A percentile compares a stretch with the other conserved stretches of the same genome.
Conservation (phyloP, 1,140 invertebrate genomes). For the Drosophila parabipectinata region DNA sequence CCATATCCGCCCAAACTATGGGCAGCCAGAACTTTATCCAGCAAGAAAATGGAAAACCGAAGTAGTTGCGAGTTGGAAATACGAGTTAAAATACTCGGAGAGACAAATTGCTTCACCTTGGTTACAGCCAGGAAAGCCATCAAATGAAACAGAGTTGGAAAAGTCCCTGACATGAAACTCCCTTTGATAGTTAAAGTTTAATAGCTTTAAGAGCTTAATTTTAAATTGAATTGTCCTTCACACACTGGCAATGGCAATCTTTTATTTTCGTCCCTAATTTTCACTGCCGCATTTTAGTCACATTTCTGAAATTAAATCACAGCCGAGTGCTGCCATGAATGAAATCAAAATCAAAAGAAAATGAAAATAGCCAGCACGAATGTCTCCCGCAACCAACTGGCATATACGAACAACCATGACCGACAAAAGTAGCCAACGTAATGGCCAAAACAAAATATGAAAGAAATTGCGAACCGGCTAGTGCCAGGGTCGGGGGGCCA, state of each 20-base stretch:
- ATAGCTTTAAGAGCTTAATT: constrained; percentile 17
- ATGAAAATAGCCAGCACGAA: constrained; percentile 56
- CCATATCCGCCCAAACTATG: constrained; percentile 6
- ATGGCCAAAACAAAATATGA: constrained; percentile 74
- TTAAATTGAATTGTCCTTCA: constrained; percentile 21
- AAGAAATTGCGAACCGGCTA: constrained; percentile 54
- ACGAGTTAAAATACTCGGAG: background rate
- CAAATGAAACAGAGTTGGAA: constrained; percentile 4
- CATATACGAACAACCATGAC: constrained; percentile 36
- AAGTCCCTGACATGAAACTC: constrained; percentile 8
- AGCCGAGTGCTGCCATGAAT: constrained; percentile 54
- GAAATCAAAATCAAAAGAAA: constrained; percentile 62
- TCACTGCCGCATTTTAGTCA: constrained; percentile 70
- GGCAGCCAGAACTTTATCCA: constrained; percentile 6
- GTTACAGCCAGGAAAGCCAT: background rate
- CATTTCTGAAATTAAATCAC: constrained; percentile 74
- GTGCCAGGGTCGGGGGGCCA: constrained; percentile 7
- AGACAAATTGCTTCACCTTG: constrained; percentile 23
- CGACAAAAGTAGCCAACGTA: constrained; percentile 75
- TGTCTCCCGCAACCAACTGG: constrained; percentile 32
- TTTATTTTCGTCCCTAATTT: constrained; percentile 51
- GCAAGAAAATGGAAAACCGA: constrained; percentile 9
- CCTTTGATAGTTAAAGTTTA: constrained; percentile 1
- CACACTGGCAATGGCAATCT: constrained; percentile 3
- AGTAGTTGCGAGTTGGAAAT: constrained; percentile 12